Conservation (phyloP, 2,888 invertebrate species). For the Pyrrhosoma nymphula region DNA sequence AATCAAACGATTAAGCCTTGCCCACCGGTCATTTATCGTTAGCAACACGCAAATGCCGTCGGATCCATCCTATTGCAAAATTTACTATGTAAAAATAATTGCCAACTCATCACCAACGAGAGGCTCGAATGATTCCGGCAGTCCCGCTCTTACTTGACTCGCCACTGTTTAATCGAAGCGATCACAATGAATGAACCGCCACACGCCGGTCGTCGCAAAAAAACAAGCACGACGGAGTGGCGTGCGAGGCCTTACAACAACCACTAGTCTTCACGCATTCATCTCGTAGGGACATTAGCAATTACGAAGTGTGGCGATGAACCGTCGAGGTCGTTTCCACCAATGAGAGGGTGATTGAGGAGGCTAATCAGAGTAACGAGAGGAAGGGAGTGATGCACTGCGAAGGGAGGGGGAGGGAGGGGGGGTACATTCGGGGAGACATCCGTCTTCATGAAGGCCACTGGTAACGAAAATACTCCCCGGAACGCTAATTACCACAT, state of each 20-base stretch:
- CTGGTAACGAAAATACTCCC: no score
- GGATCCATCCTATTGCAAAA: neutral
- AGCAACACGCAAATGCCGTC: neutral
- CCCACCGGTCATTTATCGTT: neutral
- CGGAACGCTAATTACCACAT: no score
- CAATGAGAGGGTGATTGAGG: neutral
- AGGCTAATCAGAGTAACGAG: neutral
- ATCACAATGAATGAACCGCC: neutral
- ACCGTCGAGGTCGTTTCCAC: neutral
- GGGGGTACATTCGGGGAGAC: no score
- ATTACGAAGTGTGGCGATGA: neutral
- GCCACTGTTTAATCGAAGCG: neutral
- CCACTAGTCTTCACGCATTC: no score
- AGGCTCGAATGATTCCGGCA: neutral
- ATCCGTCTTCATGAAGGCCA: no score
- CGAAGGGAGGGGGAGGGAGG: no score
- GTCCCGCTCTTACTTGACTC: neutral
- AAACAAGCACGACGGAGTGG: no score
- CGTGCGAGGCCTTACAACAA: no score
- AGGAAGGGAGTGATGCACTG: no score
- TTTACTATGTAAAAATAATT: neutral
- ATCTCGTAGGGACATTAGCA: neutral
- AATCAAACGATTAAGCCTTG: neutral
- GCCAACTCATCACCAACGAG: neutral
- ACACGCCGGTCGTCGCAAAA: neutral